Percentiles rank a stretch among this genome's conserved stretches.
phyloP scores from a whole-genome alignment of 1,140 invertebrate species.

The Drosophila sucinea region DNA sequence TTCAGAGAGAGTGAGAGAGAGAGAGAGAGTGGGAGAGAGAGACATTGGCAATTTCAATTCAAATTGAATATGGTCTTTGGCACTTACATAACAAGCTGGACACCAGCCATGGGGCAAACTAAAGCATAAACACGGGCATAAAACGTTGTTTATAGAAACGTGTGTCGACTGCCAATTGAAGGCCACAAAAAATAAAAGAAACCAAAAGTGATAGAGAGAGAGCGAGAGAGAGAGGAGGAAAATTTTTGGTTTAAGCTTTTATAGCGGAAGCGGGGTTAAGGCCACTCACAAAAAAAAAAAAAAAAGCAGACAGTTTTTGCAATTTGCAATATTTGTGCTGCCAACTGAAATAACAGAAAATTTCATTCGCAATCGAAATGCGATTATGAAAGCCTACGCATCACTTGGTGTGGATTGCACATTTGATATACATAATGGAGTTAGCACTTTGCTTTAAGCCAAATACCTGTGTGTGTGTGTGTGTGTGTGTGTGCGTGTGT shows the following conservation, averaged over 20 bases:
- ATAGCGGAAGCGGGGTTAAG: conserved; percentile 63
- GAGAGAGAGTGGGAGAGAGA: conserved; percentile 18
- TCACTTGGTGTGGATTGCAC: not conserved
- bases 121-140: conserved; percentile 66
- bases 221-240: not conserved
- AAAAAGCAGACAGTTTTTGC: conserved; percentile 33
- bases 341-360: conserved; percentile 10
- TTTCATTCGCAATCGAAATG: conserved; percentile 21
- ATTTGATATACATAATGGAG: conserved; percentile 2
- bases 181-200: not conserved
- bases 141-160: conserved; percentile 68
- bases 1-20: conserved; percentile 16
- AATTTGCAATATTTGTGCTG: conserved; percentile 51
- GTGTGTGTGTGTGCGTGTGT: no score
- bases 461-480: not conserved
- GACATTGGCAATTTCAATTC: conserved; percentile 54
- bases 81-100: conserved; percentile 60
- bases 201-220: not conserved
- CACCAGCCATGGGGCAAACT: conserved; percentile 35
- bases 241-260: conserved; percentile 18
- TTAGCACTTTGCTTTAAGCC: conserved; percentile 22
- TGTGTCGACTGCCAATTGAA: conserved; percentile 41
- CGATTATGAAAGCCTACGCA: conserved; percentile 63
- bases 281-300: conserved; percentile 22
- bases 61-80: conserved; percentile 63